Evolutionary conservation across 2,113 vertebrate species (phyloP).

Genomic region (Aspiorhynchus laticeps): DNA sequence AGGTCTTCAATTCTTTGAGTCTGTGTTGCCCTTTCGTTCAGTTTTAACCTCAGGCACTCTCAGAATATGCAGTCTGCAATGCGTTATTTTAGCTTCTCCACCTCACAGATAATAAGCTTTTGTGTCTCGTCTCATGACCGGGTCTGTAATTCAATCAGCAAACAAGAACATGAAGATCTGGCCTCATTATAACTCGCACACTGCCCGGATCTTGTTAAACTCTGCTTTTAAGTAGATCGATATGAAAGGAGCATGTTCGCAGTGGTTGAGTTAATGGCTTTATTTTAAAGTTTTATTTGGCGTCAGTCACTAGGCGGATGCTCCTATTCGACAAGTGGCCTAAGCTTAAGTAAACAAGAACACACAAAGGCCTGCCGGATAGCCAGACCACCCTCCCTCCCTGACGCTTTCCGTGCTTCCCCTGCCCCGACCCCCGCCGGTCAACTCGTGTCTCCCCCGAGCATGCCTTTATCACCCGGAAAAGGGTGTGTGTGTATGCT

Average conservation of each 20-base stretch:
- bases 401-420: constrained; percentile 19
- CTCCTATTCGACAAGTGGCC: constrained; percentile 11
- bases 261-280: not conserved
- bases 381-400: constrained; percentile 34
- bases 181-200: not conserved
- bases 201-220: not conserved
- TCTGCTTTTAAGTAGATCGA: not conserved
- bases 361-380: constrained; percentile 39
- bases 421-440: not conserved
- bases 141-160: constrained; percentile 22
- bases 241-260: not conserved
- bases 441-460: constrained; percentile 29
- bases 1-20: not conserved
- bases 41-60: not conserved
- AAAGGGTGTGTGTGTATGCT: constrained; percentile 50
- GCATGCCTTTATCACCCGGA: constrained; percentile 51
- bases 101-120: constrained; percentile 13
- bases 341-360: constrained; percentile 61
- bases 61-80: not conserved
- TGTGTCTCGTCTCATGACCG: not conserved
- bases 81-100: not conserved
- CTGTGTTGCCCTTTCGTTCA: not conserved
- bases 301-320: constrained; percentile 24
- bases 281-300: constrained; percentile 13
- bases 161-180: not conserved